These are phyloP conservation scores for Sericinus montela DNA, from an alignment of 2,888 invertebrate species.

Conservation along the genomic window DNA sequence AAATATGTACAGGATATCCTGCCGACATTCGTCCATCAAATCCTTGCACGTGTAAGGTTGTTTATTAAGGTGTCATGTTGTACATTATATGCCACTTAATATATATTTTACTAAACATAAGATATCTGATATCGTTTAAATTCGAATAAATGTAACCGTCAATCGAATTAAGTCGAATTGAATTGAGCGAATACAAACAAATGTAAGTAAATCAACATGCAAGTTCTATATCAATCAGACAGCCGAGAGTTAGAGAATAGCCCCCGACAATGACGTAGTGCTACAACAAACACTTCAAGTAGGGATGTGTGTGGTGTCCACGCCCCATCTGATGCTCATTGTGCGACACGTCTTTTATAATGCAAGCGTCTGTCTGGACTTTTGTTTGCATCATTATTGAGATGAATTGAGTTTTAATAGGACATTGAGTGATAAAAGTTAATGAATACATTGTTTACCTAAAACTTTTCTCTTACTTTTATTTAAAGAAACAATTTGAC, in stretches of 20 bases:
- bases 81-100: too few species aligned
- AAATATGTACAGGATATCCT: too few species aligned
- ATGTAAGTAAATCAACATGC: background rate
- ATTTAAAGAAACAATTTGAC: too few species aligned
- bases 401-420: conserved; percentile 8
- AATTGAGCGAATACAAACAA: background rate
- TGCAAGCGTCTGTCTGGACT: conserved; percentile 16
- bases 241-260: conserved; percentile 12
- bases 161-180: too few species aligned
- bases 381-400: conserved; percentile 18
- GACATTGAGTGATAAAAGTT: conserved; percentile 6
- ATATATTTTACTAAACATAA: too few species aligned
- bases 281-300: conserved; percentile 11
- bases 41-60: too few species aligned
- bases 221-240: conserved; percentile 6
- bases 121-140: too few species aligned
- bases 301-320: conserved; percentile 10
- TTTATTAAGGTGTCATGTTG: too few species aligned
- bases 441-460: background rate
- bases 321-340: conserved; percentile 16
- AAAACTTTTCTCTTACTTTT: too few species aligned
- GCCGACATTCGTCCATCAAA: too few species aligned
- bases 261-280: conserved; percentile 13
- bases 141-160: too few species aligned
- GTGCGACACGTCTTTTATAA: conserved; percentile 14